Base-by-base conservation (phyloP, 2,888 invertebrate species). In the Apocheima hispidaria region DNA sequence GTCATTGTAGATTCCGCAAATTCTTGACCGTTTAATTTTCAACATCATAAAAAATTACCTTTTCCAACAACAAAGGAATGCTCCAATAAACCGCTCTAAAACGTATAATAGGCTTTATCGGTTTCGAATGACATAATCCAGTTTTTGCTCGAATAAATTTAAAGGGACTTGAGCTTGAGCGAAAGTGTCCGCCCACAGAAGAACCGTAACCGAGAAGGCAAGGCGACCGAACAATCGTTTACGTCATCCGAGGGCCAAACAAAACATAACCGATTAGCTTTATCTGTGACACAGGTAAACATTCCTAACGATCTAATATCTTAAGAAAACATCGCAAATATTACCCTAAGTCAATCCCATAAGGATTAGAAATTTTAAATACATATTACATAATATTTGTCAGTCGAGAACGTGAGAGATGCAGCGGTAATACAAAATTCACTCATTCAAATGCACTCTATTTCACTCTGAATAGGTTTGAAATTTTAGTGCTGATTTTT, bases 231-330 rank as follows among this genome's bases (percentile, higher is more conserved):
- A 74, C 71, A 72, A 74, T 77, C 73, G 74, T 75, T 81, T 81
- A 83, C 79, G 74, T 81, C 82, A 83, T 75, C 66, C 71, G 62
- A 63, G 71, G 68, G 73, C 75, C 83, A 88, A 90, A 90, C 85
- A 90, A 86, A 87, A 83, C 80, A 82, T 87, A 83, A 88, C 84
- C 83, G 91, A 91, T 91, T 89, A 90, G 81, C 70, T 72, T 87
- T 88, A 91, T 90, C 88, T 82, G 48, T 69, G 61, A 74, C 83
- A 74, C 84, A 86, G 88, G 88, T 88, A 90, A 86, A 83, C 82
- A 84, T 80, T 85, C 83, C 83, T 79, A 83, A 86, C 81, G 76
- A 83, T 83, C 84, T 79, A 82, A 87, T 86, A 83, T 78, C 72
- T 38, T 12, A 41, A 48, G 9, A 55, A 7, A 44, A 44, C 52